phyloP scores from a whole-genome alignment of 2,113 vertebrate species.

The Aplodontia rufa region DNA sequence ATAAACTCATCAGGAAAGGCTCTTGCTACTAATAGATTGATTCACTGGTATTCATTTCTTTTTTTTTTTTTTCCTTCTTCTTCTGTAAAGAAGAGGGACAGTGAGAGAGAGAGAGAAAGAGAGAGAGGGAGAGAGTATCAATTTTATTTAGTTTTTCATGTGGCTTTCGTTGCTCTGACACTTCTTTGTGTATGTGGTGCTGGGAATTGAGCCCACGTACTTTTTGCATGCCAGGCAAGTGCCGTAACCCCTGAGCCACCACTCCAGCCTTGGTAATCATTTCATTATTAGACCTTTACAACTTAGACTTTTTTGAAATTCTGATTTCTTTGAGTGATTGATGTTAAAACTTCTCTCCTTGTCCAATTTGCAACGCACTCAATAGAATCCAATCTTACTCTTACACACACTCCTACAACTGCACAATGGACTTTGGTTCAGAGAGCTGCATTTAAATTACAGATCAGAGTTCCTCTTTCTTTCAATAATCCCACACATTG shows the following conservation, averaged over 20 bases:
- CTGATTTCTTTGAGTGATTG: background rate
- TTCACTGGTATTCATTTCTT: constrained; percentile 4
- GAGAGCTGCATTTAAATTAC: background rate
- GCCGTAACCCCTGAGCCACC: too few relatives aligned
- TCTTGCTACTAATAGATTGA: constrained; percentile 34
- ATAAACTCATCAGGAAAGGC: constrained; percentile 38
- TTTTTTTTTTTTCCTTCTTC: too few relatives aligned
- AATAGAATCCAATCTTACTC: background rate
- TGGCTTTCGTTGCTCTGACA: too few relatives aligned
- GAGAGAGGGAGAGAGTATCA: too few relatives aligned
- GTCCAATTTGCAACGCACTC: background rate
- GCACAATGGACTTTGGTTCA: background rate
- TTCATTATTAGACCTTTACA: constrained; percentile 10
- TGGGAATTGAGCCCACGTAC: too few relatives aligned
- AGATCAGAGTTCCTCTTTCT: background rate
- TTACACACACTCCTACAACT: background rate
- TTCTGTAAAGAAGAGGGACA: too few relatives aligned
- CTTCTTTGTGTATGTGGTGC: too few relatives aligned
- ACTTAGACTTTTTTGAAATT: constrained; percentile 4
- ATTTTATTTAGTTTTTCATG: too few relatives aligned
- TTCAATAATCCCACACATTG: background rate
- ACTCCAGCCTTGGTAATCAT: too few relatives aligned
- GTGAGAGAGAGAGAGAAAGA: too few relatives aligned
- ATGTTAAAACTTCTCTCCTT: background rate
- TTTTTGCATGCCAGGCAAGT: too few relatives aligned